Evolutionary conservation across 1,140 invertebrate species (phyloP).

Genomic region (Agrilus planipennis): DNA sequence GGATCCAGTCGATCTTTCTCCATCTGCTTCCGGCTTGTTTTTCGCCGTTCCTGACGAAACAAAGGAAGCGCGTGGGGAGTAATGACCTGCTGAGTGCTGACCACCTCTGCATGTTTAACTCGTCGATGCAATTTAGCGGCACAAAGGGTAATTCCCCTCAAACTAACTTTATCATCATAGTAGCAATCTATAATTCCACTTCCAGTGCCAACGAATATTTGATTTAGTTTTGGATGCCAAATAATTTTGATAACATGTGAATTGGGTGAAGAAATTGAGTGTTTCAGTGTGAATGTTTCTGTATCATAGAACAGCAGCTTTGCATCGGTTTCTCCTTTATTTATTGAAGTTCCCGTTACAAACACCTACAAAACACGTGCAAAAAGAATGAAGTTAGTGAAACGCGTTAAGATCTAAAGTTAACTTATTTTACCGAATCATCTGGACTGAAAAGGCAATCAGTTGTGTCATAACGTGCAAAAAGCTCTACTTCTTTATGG

Average conservation of each 20-base stretch:
- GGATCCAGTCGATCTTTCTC: slow-evolving; percentile 88
- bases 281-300: slow-evolving; percentile 62
- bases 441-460: slow-evolving; percentile 92
- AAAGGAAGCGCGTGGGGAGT: slow-evolving; percentile 93
- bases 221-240: slow-evolving; percentile 97
- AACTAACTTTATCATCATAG: slow-evolving; percentile 77
- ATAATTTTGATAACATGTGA: slow-evolving; percentile 78
- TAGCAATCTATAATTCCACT: slow-evolving; percentile 84
- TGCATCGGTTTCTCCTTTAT: slow-evolving; percentile 55
- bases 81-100: slow-evolving; percentile 88
- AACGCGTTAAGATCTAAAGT: no score
- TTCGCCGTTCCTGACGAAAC: slow-evolving; percentile 85
- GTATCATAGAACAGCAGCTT: slow-evolving; percentile 73
- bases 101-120: slow-evolving; percentile 70
- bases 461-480: slow-evolving; percentile 81
- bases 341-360: slow-evolving; percentile 76
- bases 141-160: slow-evolving; percentile 85
- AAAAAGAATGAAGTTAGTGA: no score
- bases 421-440: no score
- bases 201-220: slow-evolving; percentile 86
- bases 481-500: slow-evolving; percentile 54
- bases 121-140: slow-evolving; percentile 70
- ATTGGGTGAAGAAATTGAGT: slow-evolving; percentile 61
- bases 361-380: no score
- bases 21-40: slow-evolving; percentile 81